Evolutionary conservation across 2,113 vertebrate genomes (phyloP).

Genomic region (Helogale parvula): DNA sequence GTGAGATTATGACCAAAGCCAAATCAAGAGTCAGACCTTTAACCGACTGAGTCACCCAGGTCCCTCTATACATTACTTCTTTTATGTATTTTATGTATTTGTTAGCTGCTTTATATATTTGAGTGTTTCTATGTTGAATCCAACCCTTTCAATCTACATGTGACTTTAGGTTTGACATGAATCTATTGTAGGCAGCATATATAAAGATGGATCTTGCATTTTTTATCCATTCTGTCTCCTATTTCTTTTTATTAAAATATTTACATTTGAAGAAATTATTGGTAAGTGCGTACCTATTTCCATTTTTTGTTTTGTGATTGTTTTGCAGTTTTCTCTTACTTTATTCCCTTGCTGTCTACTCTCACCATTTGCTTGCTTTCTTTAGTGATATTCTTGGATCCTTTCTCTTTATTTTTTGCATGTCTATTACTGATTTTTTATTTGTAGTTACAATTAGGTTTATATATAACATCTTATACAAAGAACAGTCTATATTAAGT

Average conservation of each 20-base stretch:
- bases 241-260: background rate
- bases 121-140: background rate
- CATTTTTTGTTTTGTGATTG: background rate
- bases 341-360: background rate
- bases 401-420: background rate
- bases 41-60: too few relatives aligned
- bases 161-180: background rate
- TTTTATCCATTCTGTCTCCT: background rate
- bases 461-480: background rate
- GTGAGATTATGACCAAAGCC: too few relatives aligned
- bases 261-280: background rate
- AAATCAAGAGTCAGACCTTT: too few relatives aligned
- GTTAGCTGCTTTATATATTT: background rate
- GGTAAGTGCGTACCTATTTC: background rate
- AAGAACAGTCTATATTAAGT: background rate
- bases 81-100: background rate
- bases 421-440: background rate
- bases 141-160: background rate
- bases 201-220: background rate
- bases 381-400: background rate
- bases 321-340: background rate
- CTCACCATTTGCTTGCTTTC: background rate
- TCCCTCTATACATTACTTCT: background rate
- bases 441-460: background rate
- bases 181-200: background rate